phyloP scores from a whole-genome alignment of 2,797 vertebrate species.

The Euthynnus affinis region DNA sequence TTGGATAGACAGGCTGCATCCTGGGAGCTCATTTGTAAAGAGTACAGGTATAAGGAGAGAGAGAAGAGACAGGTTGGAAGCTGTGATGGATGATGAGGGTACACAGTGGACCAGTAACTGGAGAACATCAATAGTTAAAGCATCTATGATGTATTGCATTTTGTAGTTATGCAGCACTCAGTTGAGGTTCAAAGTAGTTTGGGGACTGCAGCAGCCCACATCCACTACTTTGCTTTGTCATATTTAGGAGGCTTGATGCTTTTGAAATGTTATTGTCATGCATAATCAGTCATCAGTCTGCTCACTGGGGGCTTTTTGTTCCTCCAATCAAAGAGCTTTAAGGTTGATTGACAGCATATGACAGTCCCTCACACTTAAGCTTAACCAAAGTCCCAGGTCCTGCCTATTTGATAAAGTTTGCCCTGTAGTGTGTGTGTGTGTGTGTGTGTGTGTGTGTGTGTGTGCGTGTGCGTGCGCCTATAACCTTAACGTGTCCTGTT shows the following conservation, averaged over 20 bases:
- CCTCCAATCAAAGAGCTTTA: conserved; percentile 73
- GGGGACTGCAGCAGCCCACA: conserved; percentile 69
- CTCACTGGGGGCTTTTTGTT: conserved; percentile 68
- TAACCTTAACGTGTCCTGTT: conserved; percentile 17
- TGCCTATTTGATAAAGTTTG: conserved; percentile 37
- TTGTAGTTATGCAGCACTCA: conserved; percentile 66
- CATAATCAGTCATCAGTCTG: conserved; percentile 70
- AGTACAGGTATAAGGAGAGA: conserved; percentile 72
- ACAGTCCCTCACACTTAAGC: conserved; percentile 39
- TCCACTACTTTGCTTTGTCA: conserved; percentile 67
- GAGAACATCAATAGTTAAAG: conserved; percentile 78
- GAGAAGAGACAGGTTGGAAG: conserved; percentile 69
- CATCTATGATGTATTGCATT: conserved; percentile 75
- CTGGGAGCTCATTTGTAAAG: conserved; percentile 81
- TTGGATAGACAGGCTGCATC: conserved; percentile 67
- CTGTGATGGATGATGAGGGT: conserved; percentile 77
- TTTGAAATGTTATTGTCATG: conserved; percentile 72
- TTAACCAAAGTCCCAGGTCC: conserved; percentile 44
- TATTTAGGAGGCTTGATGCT: conserved; percentile 65
- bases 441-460: conserved; percentile 11
- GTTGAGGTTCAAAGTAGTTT: conserved; percentile 71
- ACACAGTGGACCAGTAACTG: conserved; percentile 72
- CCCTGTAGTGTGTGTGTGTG: conserved; percentile 3
- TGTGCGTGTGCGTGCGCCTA: background rate
- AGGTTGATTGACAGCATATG: conserved; percentile 66